A percentile compares a stretch with the other conserved stretches of the same genome.
These are phyloP conservation scores for Heterodera carotae DNA, from an alignment of 1,140 invertebrate species.

Conservation along the genomic window DNA sequence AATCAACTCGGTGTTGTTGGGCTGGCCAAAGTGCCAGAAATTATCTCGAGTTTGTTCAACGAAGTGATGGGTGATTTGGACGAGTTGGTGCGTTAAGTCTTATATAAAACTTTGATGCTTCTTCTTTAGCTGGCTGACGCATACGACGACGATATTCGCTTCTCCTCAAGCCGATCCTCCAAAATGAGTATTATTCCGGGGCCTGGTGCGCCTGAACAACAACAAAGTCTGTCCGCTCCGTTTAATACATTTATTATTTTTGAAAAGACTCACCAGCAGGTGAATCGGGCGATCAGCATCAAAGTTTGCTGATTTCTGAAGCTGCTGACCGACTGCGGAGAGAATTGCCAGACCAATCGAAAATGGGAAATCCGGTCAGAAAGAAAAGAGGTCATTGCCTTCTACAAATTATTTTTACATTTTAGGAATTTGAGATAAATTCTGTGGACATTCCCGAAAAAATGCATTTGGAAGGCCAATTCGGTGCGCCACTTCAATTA, in stretches of 20 bases:
- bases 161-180: slow-evolving; percentile 34
- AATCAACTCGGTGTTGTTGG: slow-evolving; percentile 38
- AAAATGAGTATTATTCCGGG: slow-evolving; percentile 32
- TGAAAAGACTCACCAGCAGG: not conserved
- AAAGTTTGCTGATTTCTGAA: not conserved
- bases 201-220: slow-evolving; percentile 26
- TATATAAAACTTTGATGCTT: slow-evolving; percentile 8
- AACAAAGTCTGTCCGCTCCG: not conserved
- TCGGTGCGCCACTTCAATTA: not conserved
- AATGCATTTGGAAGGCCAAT: not conserved
- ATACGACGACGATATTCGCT: slow-evolving; percentile 38
- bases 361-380: too few species aligned
- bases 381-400: too few species aligned
- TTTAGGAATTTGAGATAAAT: not conserved
- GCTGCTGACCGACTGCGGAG: not conserved
- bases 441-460: not conserved
- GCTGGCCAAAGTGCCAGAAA: slow-evolving; percentile 24
- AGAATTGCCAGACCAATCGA: too few species aligned
- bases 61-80: slow-evolving; percentile 52
- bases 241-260: not conserved
- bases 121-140: slow-evolving; percentile 26
- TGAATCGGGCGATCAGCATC: not conserved
- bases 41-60: slow-evolving; percentile 37
- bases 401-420: not conserved
- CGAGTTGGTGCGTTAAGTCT: slow-evolving; percentile 42